These are phyloP conservation scores for Drosophila neutralis DNA, from an alignment of 2,888 invertebrate species.

Conservation along the genomic window DNA sequence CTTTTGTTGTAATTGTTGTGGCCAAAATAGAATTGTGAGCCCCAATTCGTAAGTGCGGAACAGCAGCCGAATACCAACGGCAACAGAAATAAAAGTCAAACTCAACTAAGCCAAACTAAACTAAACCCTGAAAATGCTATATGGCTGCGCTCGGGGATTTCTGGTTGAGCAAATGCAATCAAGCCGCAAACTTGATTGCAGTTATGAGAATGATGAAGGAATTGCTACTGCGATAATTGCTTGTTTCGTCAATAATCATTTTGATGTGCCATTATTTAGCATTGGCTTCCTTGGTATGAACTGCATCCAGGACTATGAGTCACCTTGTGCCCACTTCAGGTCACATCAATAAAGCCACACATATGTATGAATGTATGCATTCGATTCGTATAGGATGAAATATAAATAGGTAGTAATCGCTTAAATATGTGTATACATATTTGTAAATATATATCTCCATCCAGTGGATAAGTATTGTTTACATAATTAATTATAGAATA, in stretches of 20 bases:
- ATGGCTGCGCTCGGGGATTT: slow-evolving; percentile 5
- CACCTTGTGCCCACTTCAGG: not conserved
- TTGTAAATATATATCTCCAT: not conserved
- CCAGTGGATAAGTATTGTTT: not conserved
- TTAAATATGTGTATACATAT: not conserved
- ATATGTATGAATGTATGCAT: too few relatives aligned
- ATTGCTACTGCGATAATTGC: not conserved
- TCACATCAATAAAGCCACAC: not conserved
- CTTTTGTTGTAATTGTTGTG: slow-evolving; percentile 21
- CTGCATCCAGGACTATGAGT: not conserved
- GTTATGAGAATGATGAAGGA: not conserved
- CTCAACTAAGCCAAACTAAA: not conserved
- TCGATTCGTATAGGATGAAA: not conserved
- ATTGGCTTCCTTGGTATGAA: not conserved
- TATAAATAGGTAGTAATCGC: not conserved
- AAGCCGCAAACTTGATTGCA: slow-evolving; percentile 7
- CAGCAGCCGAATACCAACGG: slow-evolving; percentile 6
- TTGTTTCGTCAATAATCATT: not conserved
- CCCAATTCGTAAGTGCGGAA: slow-evolving; percentile 5
- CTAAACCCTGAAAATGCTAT: slow-evolving; percentile 2
- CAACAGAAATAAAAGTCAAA: slow-evolving; percentile 1
- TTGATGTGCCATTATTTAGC: not conserved
- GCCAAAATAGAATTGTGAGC: slow-evolving; percentile 4
- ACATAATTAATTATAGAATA: not conserved
- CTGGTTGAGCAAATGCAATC: slow-evolving; percentile 11